These are phyloP conservation scores for Sminthurides aquaticus DNA, from an alignment of 2,888 invertebrate species.

Conservation along the genomic window DNA sequence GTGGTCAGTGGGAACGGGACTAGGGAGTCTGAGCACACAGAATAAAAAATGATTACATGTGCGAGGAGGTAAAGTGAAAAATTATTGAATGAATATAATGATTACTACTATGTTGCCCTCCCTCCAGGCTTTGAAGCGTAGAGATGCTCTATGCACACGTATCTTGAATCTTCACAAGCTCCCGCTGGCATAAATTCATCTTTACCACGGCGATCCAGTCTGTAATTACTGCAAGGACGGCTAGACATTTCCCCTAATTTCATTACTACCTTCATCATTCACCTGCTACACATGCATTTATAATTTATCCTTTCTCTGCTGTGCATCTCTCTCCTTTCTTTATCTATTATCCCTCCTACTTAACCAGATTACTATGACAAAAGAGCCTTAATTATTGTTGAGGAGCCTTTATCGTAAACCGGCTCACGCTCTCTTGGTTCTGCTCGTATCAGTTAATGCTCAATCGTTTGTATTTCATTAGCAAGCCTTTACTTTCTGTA, in stretches of 20 bases:
- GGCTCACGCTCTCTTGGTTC: neutral
- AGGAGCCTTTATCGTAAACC: neutral
- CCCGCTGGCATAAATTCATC: neutral
- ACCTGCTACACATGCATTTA: neutral
- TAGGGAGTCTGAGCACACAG: no score
- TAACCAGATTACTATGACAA: slow-evolving; percentile 2
- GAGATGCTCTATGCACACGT: no score
- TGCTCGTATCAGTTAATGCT: neutral
- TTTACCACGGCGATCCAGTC: no score
- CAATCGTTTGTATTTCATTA: neutral
- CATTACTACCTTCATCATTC: neutral
- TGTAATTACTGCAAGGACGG: neutral
- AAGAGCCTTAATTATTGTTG: neutral
- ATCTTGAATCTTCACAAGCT: no score
- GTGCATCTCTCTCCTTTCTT: neutral
- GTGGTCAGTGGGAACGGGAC: no score
- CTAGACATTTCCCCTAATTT: neutral
- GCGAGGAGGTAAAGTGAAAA: neutral
- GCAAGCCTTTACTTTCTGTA: neutral
- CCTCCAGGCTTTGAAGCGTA: slow-evolving; percentile 1
- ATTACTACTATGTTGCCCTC: neutral
- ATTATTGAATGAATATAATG: neutral
- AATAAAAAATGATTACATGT: no score
- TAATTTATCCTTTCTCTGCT: neutral
- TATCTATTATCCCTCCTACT: neutral